These are phyloP conservation scores for Ligdia adustata DNA, from an alignment of 2,888 invertebrate genomes.

Conservation along the genomic window DNA sequence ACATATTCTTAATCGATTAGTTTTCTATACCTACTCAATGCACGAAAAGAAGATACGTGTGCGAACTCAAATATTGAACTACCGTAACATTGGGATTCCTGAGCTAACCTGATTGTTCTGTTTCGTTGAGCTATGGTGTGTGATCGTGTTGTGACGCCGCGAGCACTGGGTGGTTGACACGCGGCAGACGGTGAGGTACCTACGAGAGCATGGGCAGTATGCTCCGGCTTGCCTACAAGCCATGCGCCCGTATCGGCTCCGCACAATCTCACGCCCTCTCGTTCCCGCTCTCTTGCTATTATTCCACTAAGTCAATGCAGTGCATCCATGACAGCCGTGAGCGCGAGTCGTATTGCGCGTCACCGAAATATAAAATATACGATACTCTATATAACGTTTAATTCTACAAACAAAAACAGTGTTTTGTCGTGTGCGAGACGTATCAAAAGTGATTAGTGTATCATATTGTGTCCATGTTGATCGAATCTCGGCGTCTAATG, in stretches of 20 bases:
- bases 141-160: not conserved
- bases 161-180: slow-evolving; percentile 20
- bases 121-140: not conserved
- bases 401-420: slow-evolving; percentile 28
- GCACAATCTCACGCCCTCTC: slow-evolving; percentile 58
- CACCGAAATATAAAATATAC: slow-evolving; percentile 47
- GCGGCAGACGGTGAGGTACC: slow-evolving; percentile 26
- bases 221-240: slow-evolving; percentile 21
- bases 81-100: too few species aligned
- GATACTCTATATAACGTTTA: slow-evolving; percentile 56
- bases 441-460: slow-evolving; percentile 41
- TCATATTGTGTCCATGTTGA: slow-evolving; percentile 30
- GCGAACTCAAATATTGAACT: too few species aligned
- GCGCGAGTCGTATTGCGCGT: slow-evolving; percentile 63
- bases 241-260: slow-evolving; percentile 11
- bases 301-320: slow-evolving; percentile 44
- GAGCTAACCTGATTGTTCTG: not conserved
- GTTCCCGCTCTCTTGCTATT: slow-evolving; percentile 61
- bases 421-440: slow-evolving; percentile 38
- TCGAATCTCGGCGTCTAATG: slow-evolving; percentile 53
- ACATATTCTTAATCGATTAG: too few species aligned
- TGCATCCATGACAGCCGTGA: slow-evolving; percentile 61
- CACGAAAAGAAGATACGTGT: too few species aligned
- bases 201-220: slow-evolving; percentile 26
- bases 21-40: too few species aligned